Percentiles rank a stretch among this genome's conserved stretches.
Evolutionary conservation across 2,113 vertebrate genomes (phyloP).

Genomic region (Lampris incognitus): DNA sequence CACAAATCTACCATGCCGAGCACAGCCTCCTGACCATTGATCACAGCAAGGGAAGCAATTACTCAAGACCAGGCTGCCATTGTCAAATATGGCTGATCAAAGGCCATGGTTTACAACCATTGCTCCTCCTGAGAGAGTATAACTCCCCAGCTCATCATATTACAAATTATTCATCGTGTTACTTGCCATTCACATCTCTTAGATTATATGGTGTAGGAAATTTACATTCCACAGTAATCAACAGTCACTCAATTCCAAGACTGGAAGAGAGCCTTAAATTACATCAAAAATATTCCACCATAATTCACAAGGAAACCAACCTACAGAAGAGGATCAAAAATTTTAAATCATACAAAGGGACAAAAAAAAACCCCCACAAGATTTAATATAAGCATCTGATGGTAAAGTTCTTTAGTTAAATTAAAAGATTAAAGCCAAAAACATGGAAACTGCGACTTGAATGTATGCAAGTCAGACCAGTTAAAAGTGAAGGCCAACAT

Average conservation of each 20-base stretch:
- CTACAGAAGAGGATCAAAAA: neutral
- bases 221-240: conserved; percentile 50
- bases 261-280: conserved; percentile 28
- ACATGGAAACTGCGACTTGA: neutral
- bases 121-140: conserved; percentile 1
- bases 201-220: conserved; percentile 15
- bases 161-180: conserved; percentile 43
- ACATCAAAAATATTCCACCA: neutral
- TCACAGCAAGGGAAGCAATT: conserved; percentile 53
- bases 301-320: conserved; percentile 10
- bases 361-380: neutral
- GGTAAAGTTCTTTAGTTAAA: neutral
- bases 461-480: neutral
- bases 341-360: neutral
- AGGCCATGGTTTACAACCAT: conserved; percentile 51
- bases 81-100: conserved; percentile 47
- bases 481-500: neutral
- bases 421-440: neutral
- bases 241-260: conserved; percentile 5
- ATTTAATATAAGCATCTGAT: neutral
- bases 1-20: conserved; percentile 43
- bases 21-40: conserved; percentile 48
- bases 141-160: conserved; percentile 30
- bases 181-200: conserved; percentile 13
- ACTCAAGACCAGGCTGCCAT: conserved; percentile 39